Conservation (phyloP, 2,797 vertebrate species). For the Denticeps clupeoides region DNA sequence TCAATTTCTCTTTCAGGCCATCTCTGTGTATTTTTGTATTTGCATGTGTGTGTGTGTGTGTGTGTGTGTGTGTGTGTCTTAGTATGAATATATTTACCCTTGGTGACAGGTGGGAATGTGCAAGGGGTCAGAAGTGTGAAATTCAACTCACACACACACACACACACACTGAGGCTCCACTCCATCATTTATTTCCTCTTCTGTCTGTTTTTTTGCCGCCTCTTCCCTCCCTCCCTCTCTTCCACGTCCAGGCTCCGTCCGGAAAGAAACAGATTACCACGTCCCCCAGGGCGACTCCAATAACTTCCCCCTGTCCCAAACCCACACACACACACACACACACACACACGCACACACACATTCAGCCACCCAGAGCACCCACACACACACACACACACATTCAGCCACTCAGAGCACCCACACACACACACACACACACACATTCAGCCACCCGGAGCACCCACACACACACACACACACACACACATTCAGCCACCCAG, state of each 20-base stretch:
- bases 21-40: slow-evolving; percentile 6
- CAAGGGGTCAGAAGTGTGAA: slow-evolving; percentile 59
- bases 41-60: slow-evolving; percentile 2
- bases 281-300: slow-evolving; percentile 31
- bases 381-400: no score
- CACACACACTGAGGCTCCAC: slow-evolving; percentile 19
- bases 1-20: no score
- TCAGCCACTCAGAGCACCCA: no score
- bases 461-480: no score
- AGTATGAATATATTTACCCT: slow-evolving; percentile 60
- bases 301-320: slow-evolving; percentile 27
- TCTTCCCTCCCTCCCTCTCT: slow-evolving; percentile 8
- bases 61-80: slow-evolving; percentile 2
- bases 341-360: slow-evolving; percentile 6
- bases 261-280: slow-evolving; percentile 37
- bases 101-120: slow-evolving; percentile 69
- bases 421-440: no score
- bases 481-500: no score
- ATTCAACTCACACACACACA: slow-evolving; percentile 43
- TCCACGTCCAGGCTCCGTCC: slow-evolving; percentile 18
- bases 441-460: no score
- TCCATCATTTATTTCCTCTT: neutral
- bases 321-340: slow-evolving; percentile 15
- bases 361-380: slow-evolving; percentile 2
- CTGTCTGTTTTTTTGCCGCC: neutral